phyloP scores from a whole-genome alignment of 1,140 invertebrate genomes.

The Scaptomyza pallida region DNA sequence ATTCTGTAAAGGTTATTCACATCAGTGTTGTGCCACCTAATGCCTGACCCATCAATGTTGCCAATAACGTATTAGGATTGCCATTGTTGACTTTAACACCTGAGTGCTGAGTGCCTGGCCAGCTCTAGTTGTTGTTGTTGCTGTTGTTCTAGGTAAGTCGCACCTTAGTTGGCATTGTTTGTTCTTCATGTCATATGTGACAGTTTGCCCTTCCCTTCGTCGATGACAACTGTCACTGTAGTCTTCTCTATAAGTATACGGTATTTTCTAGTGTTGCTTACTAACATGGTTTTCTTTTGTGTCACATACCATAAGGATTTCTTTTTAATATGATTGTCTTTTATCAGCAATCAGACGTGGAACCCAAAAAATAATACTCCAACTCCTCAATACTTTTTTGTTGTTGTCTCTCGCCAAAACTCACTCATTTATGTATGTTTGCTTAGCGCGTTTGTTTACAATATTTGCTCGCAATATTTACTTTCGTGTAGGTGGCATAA shows the following conservation, averaged over 20 bases:
- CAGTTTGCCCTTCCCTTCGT: constrained; percentile 24
- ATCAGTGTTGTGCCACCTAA: constrained; percentile 17
- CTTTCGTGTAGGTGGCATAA: constrained; percentile 75
- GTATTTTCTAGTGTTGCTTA: constrained; percentile 36
- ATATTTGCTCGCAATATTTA: constrained; percentile 70
- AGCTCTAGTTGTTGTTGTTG: constrained; percentile 10
- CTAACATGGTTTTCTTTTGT: constrained; percentile 52
- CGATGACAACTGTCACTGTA: constrained; percentile 54
- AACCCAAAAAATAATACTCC: no score
- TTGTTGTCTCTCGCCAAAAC: no score
- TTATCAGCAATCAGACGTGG: constrained; percentile 15
- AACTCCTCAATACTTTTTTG: not conserved
- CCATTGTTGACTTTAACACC: constrained; percentile 44
- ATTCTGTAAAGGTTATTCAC: not conserved
- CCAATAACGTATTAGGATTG: constrained; percentile 74
- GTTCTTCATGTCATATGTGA: constrained; percentile 8
- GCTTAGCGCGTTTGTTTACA: constrained; percentile 42
- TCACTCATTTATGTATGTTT: constrained; percentile 48
- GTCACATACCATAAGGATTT: constrained; percentile 59
- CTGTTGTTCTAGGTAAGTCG: constrained; percentile 9
- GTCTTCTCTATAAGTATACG: constrained; percentile 13
- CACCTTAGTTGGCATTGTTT: constrained; percentile 29
- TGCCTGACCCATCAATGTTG: constrained; percentile 65
- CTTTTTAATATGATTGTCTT: constrained; percentile 69
- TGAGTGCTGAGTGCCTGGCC: no score